phyloP scores from a whole-genome alignment of 1,140 invertebrate genomes.

The Apis laboriosa region DNA sequence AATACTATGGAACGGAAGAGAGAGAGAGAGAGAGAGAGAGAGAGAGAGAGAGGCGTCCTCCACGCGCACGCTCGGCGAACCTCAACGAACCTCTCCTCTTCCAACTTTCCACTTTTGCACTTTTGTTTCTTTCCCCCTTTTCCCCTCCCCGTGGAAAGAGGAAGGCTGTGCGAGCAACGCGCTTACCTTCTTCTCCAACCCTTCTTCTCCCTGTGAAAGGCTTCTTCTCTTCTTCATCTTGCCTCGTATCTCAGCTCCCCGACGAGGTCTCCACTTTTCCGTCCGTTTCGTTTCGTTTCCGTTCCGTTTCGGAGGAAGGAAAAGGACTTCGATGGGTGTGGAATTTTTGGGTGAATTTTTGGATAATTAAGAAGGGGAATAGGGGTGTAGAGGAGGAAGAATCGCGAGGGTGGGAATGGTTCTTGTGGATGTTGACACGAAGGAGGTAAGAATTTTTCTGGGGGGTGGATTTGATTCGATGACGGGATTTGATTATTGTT shows the following conservation, averaged over 20 bases:
- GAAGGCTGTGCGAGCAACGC: neutral
- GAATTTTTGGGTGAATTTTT: neutral
- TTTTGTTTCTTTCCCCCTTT: slow-evolving; percentile 8
- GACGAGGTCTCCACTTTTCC: neutral
- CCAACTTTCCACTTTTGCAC: slow-evolving; percentile 22
- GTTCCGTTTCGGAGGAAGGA: neutral
- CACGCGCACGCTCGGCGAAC: slow-evolving; percentile 59
- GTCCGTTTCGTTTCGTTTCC: neutral
- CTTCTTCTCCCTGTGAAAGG: slow-evolving; percentile 18
- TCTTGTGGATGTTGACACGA: too few relatives aligned
- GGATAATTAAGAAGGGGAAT: too few relatives aligned
- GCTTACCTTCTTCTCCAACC: slow-evolving; percentile 33
- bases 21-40: neutral
- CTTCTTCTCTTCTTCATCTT: neutral
- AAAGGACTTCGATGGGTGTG: slow-evolving; percentile 16
- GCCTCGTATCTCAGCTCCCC: too few relatives aligned
- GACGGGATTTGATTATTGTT: too few relatives aligned
- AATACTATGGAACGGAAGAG: too few relatives aligned
- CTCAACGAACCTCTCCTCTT: slow-evolving; percentile 44
- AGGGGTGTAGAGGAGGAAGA: too few relatives aligned
- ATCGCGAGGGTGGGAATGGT: too few relatives aligned
- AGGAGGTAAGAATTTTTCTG: too few relatives aligned
- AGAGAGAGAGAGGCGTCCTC: slow-evolving; percentile 34
- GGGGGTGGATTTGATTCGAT: too few relatives aligned
- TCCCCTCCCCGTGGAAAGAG: neutral